Conservation (phyloP, 2,113 vertebrate species). For the Podarcis cretensis region DNA sequence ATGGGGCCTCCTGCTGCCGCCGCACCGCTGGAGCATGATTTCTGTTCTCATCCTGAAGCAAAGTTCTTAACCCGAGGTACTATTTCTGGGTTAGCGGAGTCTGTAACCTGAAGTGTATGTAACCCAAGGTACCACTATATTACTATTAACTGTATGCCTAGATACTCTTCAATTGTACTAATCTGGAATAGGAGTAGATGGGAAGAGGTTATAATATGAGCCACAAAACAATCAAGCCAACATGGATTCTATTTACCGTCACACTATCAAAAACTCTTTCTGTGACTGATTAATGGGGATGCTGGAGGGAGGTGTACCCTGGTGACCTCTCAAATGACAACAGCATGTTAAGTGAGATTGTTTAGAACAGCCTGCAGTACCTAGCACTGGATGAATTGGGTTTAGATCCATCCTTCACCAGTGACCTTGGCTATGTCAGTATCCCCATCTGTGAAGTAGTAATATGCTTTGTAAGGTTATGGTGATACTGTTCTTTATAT, state of each 20-base stretch:
- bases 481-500: not conserved
- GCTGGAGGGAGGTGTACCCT: not conserved
- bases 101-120: no score
- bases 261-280: not conserved
- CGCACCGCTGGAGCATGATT: no score
- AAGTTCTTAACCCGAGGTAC: no score
- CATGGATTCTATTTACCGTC: conserved; percentile 57
- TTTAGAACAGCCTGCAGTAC: not conserved
- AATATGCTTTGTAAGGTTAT: not conserved
- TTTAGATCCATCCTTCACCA: not conserved
- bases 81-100: no score
- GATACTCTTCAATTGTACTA: not conserved
- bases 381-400: no score
- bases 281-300: conserved; percentile 16
- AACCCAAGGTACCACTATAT: no score
- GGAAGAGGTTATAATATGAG: conserved; percentile 42
- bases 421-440: not conserved
- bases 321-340: accelerated
- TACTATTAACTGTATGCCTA: not conserved
- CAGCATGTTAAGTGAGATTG: not conserved
- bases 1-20: no score
- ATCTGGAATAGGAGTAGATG: not conserved
- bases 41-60: no score
- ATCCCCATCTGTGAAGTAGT: not conserved
- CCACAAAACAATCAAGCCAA: conserved; percentile 49